Percentiles rank a stretch among this genome's conserved stretches.
Conservation (phyloP, 2,113 vertebrate genomes). For the Hyperoodon ampullatus region DNA sequence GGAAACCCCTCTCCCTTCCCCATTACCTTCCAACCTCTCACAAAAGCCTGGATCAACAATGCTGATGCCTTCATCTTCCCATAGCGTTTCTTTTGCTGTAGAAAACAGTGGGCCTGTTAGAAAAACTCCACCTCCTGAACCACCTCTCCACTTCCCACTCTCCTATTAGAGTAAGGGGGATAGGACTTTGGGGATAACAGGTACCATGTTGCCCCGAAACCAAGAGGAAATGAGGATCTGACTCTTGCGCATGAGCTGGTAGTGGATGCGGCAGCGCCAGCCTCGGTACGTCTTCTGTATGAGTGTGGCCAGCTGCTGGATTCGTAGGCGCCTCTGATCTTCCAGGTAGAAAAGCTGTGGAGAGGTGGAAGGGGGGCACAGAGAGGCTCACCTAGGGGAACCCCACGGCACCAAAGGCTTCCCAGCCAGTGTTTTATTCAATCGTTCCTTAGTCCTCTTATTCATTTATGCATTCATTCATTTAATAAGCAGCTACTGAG, state of each 20-base stretch:
- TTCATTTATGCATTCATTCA: neutral
- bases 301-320: conserved; percentile 82
- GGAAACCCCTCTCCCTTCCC: neutral
- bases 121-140: neutral
- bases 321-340: conserved; percentile 73
- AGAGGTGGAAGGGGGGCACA: rapidly evolving
- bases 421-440: neutral
- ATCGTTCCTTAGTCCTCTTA: neutral
- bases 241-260: conserved; percentile 87
- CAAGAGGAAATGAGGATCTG: conserved; percentile 87
- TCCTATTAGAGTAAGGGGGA: neutral
- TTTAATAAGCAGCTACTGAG: neutral
- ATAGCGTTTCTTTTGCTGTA: conserved; percentile 85
- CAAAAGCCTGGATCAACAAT: conserved; percentile 82
- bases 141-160: neutral
- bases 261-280: conserved; percentile 84
- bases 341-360: conserved; percentile 88
- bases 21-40: conserved; percentile 88
- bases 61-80: conserved; percentile 73
- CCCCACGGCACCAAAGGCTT: neutral
- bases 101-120: neutral
- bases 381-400: neutral
- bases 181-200: neutral
- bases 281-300: conserved; percentile 86
- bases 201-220: conserved; percentile 85